Evolutionary conservation across 2,888 invertebrate genomes (phyloP), one percentile per base, ranked within the genome.

Genomic region (Meta bourneti): DNA sequence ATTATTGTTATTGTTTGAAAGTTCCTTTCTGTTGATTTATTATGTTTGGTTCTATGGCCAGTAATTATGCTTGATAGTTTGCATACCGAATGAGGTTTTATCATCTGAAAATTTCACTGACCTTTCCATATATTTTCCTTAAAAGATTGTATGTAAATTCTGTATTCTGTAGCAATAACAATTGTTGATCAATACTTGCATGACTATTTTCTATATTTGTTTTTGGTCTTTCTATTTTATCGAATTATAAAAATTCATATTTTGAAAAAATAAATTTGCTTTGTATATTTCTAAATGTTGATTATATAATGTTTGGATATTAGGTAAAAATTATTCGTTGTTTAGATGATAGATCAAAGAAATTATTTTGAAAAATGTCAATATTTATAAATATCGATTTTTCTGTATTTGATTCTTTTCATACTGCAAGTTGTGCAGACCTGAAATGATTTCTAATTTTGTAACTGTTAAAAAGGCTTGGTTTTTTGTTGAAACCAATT

Each of bases 11-110:
- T 85, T 91, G 54, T 85, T 70, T 20, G 52, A 85, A 85, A 85
- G 86, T 91, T 80, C 85, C 85, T 91, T 19, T 72, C 51, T 86
- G 69, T 89, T 82, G 70, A 49, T 71, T 61, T 61, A 61, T 61
- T 84, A 75, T 51, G 51, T 71, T 75, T 74, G 72, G 84, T 51
- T 75, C 74, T 84, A 54, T 86, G 90, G 90, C 90, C 90, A 91
- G 90, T 91, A 87, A 71, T 13, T 86, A 51, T 79, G 69, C 48
- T 75, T 61, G 61, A 61, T 61, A 61, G 61, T 61, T 4, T 61
- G 61, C 61, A 61, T 61, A 16, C 16, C 9, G 61, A 61, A 16
- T 61, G 61, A 11, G 8, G 61, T 61, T 61, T 61, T 16, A 11
- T 61, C 16, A 16, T 16, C 34, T 9, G 61, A 61, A 61, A 61